Evolutionary conservation across 2,113 vertebrate genomes (phyloP).

Genomic region (Takifugu flavidus): DNA sequence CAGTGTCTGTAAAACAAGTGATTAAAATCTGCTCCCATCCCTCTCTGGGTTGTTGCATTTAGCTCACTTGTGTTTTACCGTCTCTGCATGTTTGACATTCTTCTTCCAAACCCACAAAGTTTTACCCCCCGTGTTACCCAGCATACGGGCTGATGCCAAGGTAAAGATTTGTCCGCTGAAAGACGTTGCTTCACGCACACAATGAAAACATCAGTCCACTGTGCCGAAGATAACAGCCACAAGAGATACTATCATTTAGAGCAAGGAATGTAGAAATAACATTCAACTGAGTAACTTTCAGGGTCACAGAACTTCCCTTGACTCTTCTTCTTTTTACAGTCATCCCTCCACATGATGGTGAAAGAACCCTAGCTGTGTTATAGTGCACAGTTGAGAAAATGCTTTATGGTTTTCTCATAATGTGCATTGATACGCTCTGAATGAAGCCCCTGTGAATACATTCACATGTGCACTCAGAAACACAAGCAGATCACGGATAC

Average conservation of each 20-base stretch:
- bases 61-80: slow-evolving; percentile 23
- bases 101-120: slow-evolving; percentile 15
- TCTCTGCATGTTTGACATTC: slow-evolving; percentile 34
- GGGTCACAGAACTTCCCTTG: background rate
- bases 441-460: slow-evolving; percentile 30
- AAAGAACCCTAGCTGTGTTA: background rate
- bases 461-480: slow-evolving; percentile 10
- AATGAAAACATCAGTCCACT: background rate
- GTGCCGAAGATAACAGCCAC: slow-evolving; percentile 18
- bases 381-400: background rate
- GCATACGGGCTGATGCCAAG: background rate
- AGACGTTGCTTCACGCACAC: background rate
- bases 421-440: background rate
- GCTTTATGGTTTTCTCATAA: background rate
- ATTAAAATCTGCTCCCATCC: too few relatives aligned
- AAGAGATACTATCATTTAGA: slow-evolving; percentile 9
- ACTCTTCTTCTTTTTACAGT: background rate
- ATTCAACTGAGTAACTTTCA: background rate
- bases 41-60: slow-evolving; percentile 5
- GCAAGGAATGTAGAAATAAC: slow-evolving; percentile 4
- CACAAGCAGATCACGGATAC: slow-evolving; percentile 46
- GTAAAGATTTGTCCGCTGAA: background rate
- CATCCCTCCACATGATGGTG: background rate
- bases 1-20: too few relatives aligned
- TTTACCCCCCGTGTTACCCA: slow-evolving; percentile 1